Percentiles rank a stretch among this genome's conserved stretches.
Evolutionary conservation across 1,140 invertebrate genomes (phyloP).

Genomic region (Panagrolaimus sp.): DNA sequence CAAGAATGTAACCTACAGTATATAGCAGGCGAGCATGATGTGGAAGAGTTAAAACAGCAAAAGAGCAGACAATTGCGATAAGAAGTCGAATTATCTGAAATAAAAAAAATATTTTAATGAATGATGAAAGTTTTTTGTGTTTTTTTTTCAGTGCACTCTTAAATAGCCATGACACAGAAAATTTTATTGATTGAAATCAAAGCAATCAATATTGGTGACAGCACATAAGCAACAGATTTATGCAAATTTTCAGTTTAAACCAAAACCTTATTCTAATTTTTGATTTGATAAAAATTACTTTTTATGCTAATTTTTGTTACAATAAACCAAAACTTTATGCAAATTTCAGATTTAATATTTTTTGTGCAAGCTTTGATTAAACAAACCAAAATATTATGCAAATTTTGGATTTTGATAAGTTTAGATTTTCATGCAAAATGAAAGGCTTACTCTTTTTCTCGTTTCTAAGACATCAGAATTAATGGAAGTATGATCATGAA

Average conservation of each 20-base stretch:
- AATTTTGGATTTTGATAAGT: too few species aligned
- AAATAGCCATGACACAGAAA: slow-evolving; percentile 25
- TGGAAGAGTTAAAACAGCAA: slow-evolving; percentile 54
- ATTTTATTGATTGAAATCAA: slow-evolving; percentile 23
- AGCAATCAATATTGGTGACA: slow-evolving; percentile 25
- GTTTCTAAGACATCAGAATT: slow-evolving; percentile 28
- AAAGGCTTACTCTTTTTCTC: slow-evolving; percentile 26
- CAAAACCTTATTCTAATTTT: too few species aligned
- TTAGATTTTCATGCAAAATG: slow-evolving; percentile 1
- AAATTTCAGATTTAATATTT: too few species aligned
- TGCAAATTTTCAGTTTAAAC: too few species aligned
- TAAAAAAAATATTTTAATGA: not conserved
- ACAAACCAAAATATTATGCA: too few species aligned
- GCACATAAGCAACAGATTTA: not conserved
- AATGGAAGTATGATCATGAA: slow-evolving; percentile 12
- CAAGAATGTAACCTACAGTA: slow-evolving; percentile 30
- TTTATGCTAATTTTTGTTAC: too few species aligned
- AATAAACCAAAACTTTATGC: too few species aligned
- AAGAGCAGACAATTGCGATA: slow-evolving; percentile 55
- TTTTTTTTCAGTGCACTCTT: not conserved
- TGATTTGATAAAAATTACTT: too few species aligned
- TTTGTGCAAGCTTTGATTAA: too few species aligned
- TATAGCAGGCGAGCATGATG: slow-evolving; percentile 50
- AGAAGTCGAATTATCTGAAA: slow-evolving; percentile 51
- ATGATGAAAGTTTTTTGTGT: not conserved